These are phyloP conservation scores for Carollia perspicillata DNA, from an alignment of 2,113 vertebrate genomes.

Conservation along the genomic window DNA sequence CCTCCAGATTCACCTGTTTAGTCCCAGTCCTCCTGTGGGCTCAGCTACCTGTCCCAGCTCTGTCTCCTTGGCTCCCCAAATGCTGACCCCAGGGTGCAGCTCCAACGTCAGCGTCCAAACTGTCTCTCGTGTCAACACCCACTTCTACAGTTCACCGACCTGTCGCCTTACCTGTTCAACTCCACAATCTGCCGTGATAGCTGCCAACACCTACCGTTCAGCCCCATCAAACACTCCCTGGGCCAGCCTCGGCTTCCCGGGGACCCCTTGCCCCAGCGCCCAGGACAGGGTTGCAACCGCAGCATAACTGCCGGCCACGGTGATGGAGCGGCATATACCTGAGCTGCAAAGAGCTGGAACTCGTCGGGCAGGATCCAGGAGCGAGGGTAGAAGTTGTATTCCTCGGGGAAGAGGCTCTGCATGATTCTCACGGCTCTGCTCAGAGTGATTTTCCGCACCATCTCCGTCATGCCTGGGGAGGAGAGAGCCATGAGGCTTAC, in stretches of 20 bases:
- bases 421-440: conserved; percentile 93
- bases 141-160: background rate
- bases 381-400: conserved; percentile 97
- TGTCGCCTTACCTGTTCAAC: background rate
- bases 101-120: background rate
- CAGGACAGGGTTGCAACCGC: background rate
- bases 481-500: conserved; percentile 42
- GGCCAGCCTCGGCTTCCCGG: background rate
- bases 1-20: background rate
- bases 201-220: background rate
- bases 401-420: conserved; percentile 94
- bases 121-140: background rate
- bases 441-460: conserved; percentile 93
- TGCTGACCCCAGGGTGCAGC: background rate
- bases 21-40: background rate
- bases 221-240: too few species aligned
- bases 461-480: conserved; percentile 94
- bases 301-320: background rate
- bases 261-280: background rate
- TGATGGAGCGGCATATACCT: conserved; percentile 81
- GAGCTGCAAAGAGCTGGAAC: conserved; percentile 88
- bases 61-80: background rate
- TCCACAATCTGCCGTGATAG: background rate
- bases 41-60: background rate
- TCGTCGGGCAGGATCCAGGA: conserved; percentile 98